phyloP scores from a whole-genome alignment of 2,113 vertebrate genomes.

The Catagonus wagneri region DNA sequence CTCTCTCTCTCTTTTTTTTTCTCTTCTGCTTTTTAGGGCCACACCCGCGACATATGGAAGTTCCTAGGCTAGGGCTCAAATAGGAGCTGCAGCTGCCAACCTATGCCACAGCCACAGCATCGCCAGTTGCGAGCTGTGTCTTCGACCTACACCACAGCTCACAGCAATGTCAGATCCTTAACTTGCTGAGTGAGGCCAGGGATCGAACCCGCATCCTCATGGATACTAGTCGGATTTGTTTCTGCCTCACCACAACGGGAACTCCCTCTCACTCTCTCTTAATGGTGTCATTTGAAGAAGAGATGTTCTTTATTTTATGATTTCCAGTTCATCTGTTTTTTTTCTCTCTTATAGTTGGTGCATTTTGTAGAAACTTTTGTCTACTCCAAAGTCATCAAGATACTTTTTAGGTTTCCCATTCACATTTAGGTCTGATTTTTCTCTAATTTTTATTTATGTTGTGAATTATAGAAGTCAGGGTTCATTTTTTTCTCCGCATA shows the following conservation, averaged over 20 bases:
- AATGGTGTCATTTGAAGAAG: neutral
- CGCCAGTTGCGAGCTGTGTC: too few relatives aligned
- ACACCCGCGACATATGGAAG: too few relatives aligned
- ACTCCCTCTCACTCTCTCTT: neutral
- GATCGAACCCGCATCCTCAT: too few relatives aligned
- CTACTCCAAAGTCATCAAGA: neutral
- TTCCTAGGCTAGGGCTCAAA: too few relatives aligned
- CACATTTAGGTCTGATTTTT: neutral
- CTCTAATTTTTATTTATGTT: neutral
- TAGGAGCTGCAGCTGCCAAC: too few relatives aligned
- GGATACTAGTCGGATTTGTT: too few relatives aligned
- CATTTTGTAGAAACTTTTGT: neutral
- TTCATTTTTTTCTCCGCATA: neutral
- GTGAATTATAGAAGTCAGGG: neutral
- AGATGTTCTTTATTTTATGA: neutral
- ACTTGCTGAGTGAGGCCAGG: too few relatives aligned
- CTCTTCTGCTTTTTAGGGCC: too few relatives aligned
- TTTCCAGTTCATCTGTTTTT: neutral
- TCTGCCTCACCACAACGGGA: too few relatives aligned
- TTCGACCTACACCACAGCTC: too few relatives aligned
- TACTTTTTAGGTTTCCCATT: neutral
- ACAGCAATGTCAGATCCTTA: too few relatives aligned
- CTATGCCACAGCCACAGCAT: too few relatives aligned
- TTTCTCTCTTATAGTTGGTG: neutral
- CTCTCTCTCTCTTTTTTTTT: neutral